These are phyloP conservation scores for Xerus rutilus DNA, from an alignment of 2,797 vertebrate species.

Conservation along the genomic window DNA sequence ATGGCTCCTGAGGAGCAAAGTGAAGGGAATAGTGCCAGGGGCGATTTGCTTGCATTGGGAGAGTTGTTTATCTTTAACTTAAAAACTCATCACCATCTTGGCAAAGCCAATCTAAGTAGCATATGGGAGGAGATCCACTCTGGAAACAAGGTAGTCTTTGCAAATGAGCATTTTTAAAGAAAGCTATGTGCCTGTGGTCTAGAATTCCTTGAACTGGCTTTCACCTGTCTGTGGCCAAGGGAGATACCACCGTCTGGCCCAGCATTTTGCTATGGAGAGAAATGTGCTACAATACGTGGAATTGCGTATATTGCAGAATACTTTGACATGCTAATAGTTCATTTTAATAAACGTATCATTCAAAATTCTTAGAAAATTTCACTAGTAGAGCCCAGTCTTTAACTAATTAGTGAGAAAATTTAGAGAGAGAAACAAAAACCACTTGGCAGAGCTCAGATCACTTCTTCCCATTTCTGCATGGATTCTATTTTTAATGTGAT, in stretches of 20 bases:
- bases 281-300: not conserved
- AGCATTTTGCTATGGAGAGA: not conserved
- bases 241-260: not conserved
- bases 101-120: constrained; percentile 33
- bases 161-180: constrained; percentile 21
- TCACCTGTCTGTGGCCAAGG: not conserved
- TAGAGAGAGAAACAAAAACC: constrained; percentile 23
- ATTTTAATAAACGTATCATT: constrained; percentile 9
- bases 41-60: constrained; percentile 31
- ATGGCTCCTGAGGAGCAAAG: not conserved
- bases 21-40: not conserved
- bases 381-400: constrained; percentile 30
- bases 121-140: constrained; percentile 27
- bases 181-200: not conserved
- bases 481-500: not conserved
- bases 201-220: not conserved
- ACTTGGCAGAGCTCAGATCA: not conserved
- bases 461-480: not conserved
- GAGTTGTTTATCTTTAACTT: constrained; percentile 65
- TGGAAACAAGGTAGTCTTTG: constrained; percentile 23
- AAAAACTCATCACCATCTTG: constrained; percentile 72
- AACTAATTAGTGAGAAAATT: constrained; percentile 40
- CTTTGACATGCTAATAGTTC: not conserved
- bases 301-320: not conserved
- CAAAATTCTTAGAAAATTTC: constrained; percentile 34